A percentile compares a stretch with the other conserved stretches of the same genome.
These are phyloP conservation scores for Sebastes miniatus DNA, from an alignment of 2,797 vertebrate genomes.

Conservation along the genomic window DNA sequence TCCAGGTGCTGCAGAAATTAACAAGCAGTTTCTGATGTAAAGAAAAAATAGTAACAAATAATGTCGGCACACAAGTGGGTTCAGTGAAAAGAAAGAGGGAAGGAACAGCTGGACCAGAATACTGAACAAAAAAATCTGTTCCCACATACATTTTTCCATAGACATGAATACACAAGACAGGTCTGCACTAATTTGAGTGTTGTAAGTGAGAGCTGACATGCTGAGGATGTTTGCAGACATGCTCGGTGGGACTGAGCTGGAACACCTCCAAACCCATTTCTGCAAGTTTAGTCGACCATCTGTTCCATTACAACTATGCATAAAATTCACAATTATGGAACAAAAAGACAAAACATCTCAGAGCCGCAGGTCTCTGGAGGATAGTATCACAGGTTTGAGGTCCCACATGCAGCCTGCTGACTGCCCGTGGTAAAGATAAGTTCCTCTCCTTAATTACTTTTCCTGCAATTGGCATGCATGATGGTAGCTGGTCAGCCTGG, in stretches of 20 bases:
- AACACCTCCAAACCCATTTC: constrained; percentile 72
- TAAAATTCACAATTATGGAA: constrained; percentile 64
- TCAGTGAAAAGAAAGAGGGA: not conserved
- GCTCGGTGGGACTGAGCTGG: constrained; percentile 65
- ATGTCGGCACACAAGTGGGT: not conserved
- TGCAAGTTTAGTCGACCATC: constrained; percentile 69
- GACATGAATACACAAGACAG: constrained; percentile 25
- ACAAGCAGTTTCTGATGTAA: not conserved
- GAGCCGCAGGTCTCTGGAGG: constrained; percentile 43
- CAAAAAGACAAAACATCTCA: constrained; percentile 59
- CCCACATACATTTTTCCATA: not conserved
- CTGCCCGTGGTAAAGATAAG: constrained; percentile 47
- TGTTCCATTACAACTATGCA: constrained; percentile 64
- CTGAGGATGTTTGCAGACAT: constrained; percentile 69
- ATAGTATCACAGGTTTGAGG: constrained; percentile 45
- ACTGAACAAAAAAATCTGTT: not conserved
- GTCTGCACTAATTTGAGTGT: constrained; percentile 41
- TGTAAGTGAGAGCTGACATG: constrained; percentile 55
- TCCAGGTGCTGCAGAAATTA: not conserved
- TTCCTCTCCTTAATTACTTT: constrained; percentile 57
- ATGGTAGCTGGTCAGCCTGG: constrained; percentile 18
- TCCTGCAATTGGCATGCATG: constrained; percentile 39
- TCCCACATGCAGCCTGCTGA: constrained; percentile 32
- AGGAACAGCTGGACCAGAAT: not conserved
- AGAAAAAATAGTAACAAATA: not conserved